Evolutionary conservation across 2,888 invertebrate species (phyloP), one percentile per base, ranked within the genome.

Genomic region (Drosophila sordidapex): DNA sequence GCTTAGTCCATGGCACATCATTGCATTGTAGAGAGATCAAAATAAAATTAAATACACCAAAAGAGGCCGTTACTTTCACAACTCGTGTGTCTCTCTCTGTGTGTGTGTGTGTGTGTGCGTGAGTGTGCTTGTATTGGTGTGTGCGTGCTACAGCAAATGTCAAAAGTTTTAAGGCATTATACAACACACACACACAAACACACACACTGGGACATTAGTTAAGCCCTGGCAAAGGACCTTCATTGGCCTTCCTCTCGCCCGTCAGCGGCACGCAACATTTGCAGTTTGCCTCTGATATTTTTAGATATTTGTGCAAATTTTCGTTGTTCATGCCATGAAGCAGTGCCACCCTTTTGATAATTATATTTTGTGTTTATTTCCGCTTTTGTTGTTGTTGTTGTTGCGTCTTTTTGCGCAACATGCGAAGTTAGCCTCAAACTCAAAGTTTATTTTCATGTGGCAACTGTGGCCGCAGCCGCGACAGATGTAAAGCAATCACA

Each of bases 401-500:
- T 25, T 46, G 13, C 8, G 13, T 38, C 11, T 33, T 31, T 56
- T 8, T 27, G 13, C 15, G 35, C 31, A 40, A 48, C 15, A 40
- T 60, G 33, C 40, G 29, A n/a, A 54, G 31, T 25, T 54, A 8
- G 27, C 43, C 25, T 40, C 43, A 35, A n/a, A 38, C 59, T 54
- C 49, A 13, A 21, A 58, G 65, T 54, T 63, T 71, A 71, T 79
- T 70, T 63, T 49, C 56, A 69, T 82, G 62, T 57, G 61, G 21
- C 40, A 38, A 40, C 51, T 18, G 27, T 7, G 13, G 65, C 31
- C 52, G 40, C 43, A 49, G 53, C 29, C 43, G 35, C 76, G 36
- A 15, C 66, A 35, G 74, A 68, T 77, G 53, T 76, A 62, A 70
- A 66, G 77, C 81, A 83, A 83, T 83, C 86, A 77, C 74, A 83